These are phyloP conservation scores for Corydoras maculifer DNA, from an alignment of 2,113 vertebrate genomes.

Conservation along the genomic window DNA sequence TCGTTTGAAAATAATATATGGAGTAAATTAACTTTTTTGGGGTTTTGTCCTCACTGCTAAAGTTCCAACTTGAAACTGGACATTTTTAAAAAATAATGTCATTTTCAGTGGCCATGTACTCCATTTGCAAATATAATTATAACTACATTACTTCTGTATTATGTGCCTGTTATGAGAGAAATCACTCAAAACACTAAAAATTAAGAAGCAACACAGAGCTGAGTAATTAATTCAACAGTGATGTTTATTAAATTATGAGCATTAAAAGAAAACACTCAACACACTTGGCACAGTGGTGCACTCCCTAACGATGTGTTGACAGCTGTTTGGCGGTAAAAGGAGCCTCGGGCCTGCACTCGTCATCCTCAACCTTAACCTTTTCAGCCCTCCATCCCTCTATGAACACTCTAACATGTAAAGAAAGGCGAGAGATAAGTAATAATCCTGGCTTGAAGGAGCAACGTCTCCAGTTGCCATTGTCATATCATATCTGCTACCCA, in stretches of 20 bases:
- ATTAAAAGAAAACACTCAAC: too few species aligned
- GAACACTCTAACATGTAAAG: not conserved
- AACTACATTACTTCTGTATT: conserved; percentile 35
- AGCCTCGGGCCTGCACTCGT: conserved; percentile 3
- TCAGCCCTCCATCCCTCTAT: not conserved
- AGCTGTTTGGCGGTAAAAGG: conserved; percentile 42
- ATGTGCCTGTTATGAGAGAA: too few species aligned
- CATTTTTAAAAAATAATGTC: conserved; percentile 41
- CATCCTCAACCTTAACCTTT: conserved; percentile 12
- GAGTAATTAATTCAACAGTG: too few species aligned
- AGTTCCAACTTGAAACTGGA: not conserved
- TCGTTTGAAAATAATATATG: conserved; percentile 66
- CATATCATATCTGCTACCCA: not conserved
- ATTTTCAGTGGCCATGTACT: conserved; percentile 35
- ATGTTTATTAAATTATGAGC: too few species aligned
- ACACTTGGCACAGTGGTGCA: not conserved
- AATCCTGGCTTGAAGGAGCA: not conserved
- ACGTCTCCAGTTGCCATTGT: not conserved
- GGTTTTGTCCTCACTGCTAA: not conserved
- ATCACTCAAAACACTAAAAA: too few species aligned
- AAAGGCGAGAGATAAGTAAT: conserved; percentile 15
- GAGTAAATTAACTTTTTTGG: conserved; percentile 63
- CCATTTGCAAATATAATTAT: conserved; percentile 47
- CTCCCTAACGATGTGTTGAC: conserved; percentile 48
- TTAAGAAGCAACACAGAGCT: too few species aligned